phyloP scores from a whole-genome alignment of 2,888 invertebrate species.

The Phorcus lineatus region DNA sequence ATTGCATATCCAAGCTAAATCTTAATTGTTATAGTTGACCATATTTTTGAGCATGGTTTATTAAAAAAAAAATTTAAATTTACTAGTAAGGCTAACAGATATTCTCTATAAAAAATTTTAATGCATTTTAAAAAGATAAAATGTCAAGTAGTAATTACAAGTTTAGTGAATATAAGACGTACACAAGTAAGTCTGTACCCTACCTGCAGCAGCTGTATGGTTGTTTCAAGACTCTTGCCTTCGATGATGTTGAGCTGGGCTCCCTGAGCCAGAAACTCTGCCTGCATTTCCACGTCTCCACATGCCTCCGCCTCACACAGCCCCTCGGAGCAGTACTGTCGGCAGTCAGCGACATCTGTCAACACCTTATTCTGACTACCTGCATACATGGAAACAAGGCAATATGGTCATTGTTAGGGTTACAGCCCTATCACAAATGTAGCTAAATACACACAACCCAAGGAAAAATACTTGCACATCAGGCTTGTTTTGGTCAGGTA shows the following conservation, averaged over 20 bases:
- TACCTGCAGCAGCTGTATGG: constrained; percentile 66
- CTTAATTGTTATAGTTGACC: too few relatives aligned
- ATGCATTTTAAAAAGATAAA: too few relatives aligned
- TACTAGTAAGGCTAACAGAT: too few relatives aligned
- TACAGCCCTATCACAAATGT: too few relatives aligned
- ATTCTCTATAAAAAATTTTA: too few relatives aligned
- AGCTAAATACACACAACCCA: too few relatives aligned
- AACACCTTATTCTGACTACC: constrained; percentile 67
- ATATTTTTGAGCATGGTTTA: too few relatives aligned
- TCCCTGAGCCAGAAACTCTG: constrained; percentile 69
- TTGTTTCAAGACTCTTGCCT: constrained; percentile 68
- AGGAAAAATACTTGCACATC: too few relatives aligned
- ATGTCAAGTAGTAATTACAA: neutral
- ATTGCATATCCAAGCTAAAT: too few relatives aligned
- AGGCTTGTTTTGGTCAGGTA: too few relatives aligned
- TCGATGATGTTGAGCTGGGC: constrained; percentile 70
- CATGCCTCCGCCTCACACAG: constrained; percentile 72
- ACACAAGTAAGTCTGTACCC: neutral
- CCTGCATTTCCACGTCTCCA: constrained; percentile 71
- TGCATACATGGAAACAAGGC: constrained; percentile 27
- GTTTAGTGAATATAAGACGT: neutral
- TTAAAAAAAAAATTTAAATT: too few relatives aligned
- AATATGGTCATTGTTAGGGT: too few relatives aligned
- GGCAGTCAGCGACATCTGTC: constrained; percentile 71
- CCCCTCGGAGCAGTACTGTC: constrained; percentile 72